Percentiles rank a stretch among this genome's conserved stretches.
These are phyloP conservation scores for Gonatopus flavifemur DNA, from an alignment of 1,140 invertebrate genomes.

Conservation along the genomic window DNA sequence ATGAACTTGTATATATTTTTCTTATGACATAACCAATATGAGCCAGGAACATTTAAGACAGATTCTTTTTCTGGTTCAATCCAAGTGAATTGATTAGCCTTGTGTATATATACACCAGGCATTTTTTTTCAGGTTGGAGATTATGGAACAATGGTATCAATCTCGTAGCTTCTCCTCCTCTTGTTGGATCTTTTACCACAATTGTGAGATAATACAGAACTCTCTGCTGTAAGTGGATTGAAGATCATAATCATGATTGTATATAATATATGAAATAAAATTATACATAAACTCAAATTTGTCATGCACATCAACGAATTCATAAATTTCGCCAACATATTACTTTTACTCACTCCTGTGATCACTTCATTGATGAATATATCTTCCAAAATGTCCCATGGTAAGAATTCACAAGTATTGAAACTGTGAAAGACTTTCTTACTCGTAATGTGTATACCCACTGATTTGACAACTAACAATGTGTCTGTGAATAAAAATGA, in stretches of 20 bases:
- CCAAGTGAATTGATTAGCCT: conserved; percentile 48
- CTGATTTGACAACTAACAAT: conserved; percentile 56
- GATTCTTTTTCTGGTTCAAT: conserved; percentile 39
- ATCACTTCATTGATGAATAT: conserved; percentile 67
- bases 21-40: conserved; percentile 54
- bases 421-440: conserved; percentile 47
- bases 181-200: conserved; percentile 39
- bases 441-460: conserved; percentile 58
- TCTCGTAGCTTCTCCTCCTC: conserved; percentile 36
- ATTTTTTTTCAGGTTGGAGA: conserved; percentile 52
- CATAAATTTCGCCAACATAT: background rate
- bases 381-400: conserved; percentile 58
- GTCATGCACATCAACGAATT: background rate
- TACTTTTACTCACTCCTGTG: conserved; percentile 51
- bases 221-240: conserved; percentile 42
- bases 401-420: conserved; percentile 53
- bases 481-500: conserved; percentile 50
- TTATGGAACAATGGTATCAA: conserved; percentile 51
- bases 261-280: background rate
- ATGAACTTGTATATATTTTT: conserved; percentile 55
- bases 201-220: conserved; percentile 52
- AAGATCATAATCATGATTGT: conserved; percentile 1
- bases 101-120: conserved; percentile 57
- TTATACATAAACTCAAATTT: background rate
- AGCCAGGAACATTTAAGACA: conserved; percentile 49